Evolutionary conservation across 1,140 invertebrate genomes (phyloP), one percentile per base, ranked within the genome.

Genomic region (Brachionus angularis): DNA sequence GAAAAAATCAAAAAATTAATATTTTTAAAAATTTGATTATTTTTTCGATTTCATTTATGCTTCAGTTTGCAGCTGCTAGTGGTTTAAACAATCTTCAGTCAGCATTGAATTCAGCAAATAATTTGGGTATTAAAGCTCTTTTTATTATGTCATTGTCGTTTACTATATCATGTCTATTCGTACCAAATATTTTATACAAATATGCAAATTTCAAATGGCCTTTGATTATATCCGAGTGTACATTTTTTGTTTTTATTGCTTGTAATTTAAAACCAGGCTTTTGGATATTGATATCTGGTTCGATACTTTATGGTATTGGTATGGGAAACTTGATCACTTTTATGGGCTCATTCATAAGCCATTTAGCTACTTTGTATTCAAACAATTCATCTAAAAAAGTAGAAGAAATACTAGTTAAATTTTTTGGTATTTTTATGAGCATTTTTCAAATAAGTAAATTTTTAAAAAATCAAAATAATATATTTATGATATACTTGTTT

Each of bases 371-470:
- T 44, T 12, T 7, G 3, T 64, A 44, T 18, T 42, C 27, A n/a
- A 47, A 16, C 5, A 64, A 47, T 25, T 64, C 39, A 7, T 36
- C 5, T 1, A 3, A 21, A 25, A 46, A 44, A 46, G 29, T 42
- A n/a, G 25, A 33, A 1, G 34, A 64, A 31, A 21, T 64, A n/a
- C 16, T 64, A 21, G 39, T 64, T 18, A 64, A 47, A 64, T 64
- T 64, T 64, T 46, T 64, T 27, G 61, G 61, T 7, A 29, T 64
- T 64, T 64, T 64, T 64, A 31, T 64, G 10, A 46, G 39, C 14
- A 23, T 64, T 46, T 64, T 64, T 64, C 61, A 64, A 47, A 31
- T 64, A 47, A 64, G 61, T 64, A 64, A 64, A 21, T 42, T 44
- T 44, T 47, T 29, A n/a, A n/a, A n/a, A n/a, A n/a, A n/a, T n/a